Conservation (phyloP, 1,140 invertebrate genomes). For the Hycleus cichorii region DNA sequence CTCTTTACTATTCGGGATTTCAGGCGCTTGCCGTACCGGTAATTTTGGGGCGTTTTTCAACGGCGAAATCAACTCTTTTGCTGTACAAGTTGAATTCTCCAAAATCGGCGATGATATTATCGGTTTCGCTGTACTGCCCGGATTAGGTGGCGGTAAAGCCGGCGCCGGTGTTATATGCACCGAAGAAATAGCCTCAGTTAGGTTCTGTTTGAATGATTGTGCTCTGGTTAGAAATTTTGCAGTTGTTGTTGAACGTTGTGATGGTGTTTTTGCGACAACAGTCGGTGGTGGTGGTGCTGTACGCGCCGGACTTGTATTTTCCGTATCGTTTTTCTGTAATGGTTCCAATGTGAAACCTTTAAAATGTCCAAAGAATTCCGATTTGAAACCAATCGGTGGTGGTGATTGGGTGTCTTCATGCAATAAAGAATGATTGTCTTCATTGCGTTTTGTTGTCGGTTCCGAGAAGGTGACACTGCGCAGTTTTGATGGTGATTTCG, state of each 20-base stretch:
- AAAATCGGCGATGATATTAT: slow-evolving; percentile 73
- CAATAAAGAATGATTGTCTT: slow-evolving; percentile 46
- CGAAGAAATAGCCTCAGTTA: slow-evolving; percentile 37
- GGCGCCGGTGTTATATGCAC: slow-evolving; percentile 45
- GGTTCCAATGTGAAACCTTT: slow-evolving; percentile 75
- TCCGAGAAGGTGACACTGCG: slow-evolving; percentile 48
- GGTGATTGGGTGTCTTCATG: slow-evolving; percentile 25
- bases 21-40: slow-evolving; percentile 49
- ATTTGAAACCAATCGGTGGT: slow-evolving; percentile 40
- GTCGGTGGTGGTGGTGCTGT: slow-evolving; percentile 44
- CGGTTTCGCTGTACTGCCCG: slow-evolving; percentile 54
- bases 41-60: slow-evolving; percentile 46
- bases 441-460: slow-evolving; percentile 46
- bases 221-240: slow-evolving; percentile 26
- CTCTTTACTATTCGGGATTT: slow-evolving; percentile 37
- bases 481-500: slow-evolving; percentile 44
- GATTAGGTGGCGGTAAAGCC: slow-evolving; percentile 51
- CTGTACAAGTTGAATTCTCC: slow-evolving; percentile 69
- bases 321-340: slow-evolving; percentile 47
- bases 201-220: slow-evolving; percentile 28
- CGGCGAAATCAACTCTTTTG: slow-evolving; percentile 58
- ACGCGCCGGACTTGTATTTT: slow-evolving; percentile 34
- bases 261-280: slow-evolving; percentile 16
- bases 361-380: slow-evolving; percentile 72
- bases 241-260: neutral